Conservation (phyloP, 1,140 invertebrate genomes). For the Brachionus asplanchnoidis region DNA sequence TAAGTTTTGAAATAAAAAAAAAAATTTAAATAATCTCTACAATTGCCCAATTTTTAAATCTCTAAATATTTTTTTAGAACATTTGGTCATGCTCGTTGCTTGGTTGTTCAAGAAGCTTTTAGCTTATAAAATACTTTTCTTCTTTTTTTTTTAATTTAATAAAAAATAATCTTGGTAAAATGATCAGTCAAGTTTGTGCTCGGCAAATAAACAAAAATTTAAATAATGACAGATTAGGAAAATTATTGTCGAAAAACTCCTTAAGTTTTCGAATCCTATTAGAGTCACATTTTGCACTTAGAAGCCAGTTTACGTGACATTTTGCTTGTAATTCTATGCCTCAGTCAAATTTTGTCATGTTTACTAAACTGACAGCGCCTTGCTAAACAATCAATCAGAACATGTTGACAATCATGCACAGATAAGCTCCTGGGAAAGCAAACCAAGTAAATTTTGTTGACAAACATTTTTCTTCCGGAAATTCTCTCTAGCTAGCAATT, state of each 20-base stretch:
- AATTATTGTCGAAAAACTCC: not conserved
- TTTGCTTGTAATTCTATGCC: not conserved
- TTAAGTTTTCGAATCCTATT: not conserved
- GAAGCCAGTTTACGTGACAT: not conserved
- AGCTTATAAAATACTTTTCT: not conserved
- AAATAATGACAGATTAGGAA: not conserved
- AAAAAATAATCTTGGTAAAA: not conserved
- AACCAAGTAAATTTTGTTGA: not conserved
- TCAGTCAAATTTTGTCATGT: not conserved
- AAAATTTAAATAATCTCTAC: too few species aligned
- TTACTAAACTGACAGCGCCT: slow-evolving; percentile 3
- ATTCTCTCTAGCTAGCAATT: not conserved
- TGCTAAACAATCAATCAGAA: not conserved
- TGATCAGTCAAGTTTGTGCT: not conserved
- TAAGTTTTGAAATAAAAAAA: too few species aligned
- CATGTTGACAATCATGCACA: not conserved
- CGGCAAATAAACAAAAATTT: not conserved
- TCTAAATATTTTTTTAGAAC: not conserved
- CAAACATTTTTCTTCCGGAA: not conserved
- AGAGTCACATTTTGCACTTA: not conserved
- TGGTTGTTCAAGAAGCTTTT: not conserved
- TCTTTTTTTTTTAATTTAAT: not conserved
- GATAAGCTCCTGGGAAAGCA: not conserved
- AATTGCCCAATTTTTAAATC: too few species aligned
- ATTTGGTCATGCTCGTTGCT: not conserved